Percentiles rank a stretch among this genome's conserved stretches.
phyloP scores from a whole-genome alignment of 2,113 vertebrate genomes.

The Aegithalos caudatus region DNA sequence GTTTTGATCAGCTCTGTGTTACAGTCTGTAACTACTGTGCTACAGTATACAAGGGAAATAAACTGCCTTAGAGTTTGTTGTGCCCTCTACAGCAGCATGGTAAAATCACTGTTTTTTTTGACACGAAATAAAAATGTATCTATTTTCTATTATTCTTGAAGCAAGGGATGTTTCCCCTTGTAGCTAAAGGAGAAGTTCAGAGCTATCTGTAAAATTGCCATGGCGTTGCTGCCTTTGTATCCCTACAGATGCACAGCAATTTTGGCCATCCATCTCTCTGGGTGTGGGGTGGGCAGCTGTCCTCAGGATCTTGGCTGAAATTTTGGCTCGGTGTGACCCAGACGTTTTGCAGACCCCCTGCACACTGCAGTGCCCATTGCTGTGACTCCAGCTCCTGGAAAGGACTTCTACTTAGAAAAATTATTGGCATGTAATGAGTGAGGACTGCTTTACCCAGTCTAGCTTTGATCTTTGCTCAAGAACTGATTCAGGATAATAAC shows the following conservation, averaged over 20 bases:
- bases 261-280: neutral
- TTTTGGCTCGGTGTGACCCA: neutral
- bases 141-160: neutral
- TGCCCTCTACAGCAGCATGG: neutral
- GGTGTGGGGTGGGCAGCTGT: neutral
- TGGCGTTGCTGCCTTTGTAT: neutral
- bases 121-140: neutral
- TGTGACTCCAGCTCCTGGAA: neutral
- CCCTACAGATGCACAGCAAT: neutral
- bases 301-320: neutral
- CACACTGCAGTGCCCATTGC: neutral
- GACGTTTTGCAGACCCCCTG: neutral
- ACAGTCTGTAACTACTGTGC: neutral
- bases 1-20: neutral
- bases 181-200: neutral
- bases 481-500: constrained; percentile 33
- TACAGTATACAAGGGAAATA: neutral
- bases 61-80: neutral
- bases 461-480: constrained; percentile 43
- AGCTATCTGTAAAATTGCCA: neutral
- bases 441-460: neutral
- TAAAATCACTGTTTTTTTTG: neutral
- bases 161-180: neutral
- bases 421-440: neutral
- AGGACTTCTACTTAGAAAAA: neutral